Evolutionary conservation across 2,888 invertebrate species (phyloP).

Genomic region (Nomada fucata): DNA sequence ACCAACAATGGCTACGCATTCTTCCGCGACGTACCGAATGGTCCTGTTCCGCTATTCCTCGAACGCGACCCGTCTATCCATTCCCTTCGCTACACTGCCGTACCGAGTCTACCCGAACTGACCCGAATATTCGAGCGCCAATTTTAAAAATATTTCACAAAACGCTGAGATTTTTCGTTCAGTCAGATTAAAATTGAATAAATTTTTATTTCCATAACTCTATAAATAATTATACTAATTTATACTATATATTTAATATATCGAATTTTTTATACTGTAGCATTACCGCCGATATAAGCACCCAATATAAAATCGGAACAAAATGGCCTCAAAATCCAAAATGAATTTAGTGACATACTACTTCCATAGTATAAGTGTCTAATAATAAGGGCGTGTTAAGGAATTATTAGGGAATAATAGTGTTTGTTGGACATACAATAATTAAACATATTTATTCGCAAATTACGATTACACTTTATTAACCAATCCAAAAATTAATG

Average conservation of each 20-base stretch:
- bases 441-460: slow-evolving; percentile 50
- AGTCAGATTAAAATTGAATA: too few relatives aligned
- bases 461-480: slow-evolving; percentile 55
- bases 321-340: too few relatives aligned
- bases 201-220: too few relatives aligned
- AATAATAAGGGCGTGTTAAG: too few relatives aligned
- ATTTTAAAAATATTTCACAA: slow-evolving; percentile 48
- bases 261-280: too few relatives aligned
- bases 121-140: slow-evolving; percentile 61
- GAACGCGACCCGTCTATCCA: slow-evolving; percentile 50
- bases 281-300: too few relatives aligned
- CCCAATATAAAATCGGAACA: too few relatives aligned
- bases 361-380: too few relatives aligned
- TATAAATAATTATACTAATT: too few relatives aligned
- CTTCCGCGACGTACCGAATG: slow-evolving; percentile 82
- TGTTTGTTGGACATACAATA: slow-evolving; percentile 13
- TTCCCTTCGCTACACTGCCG: slow-evolving; percentile 42
- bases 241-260: too few relatives aligned
- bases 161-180: not conserved
- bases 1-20: slow-evolving; percentile 85
- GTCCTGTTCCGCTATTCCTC: slow-evolving; percentile 80
- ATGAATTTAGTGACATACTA: too few relatives aligned
- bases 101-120: slow-evolving; percentile 32
- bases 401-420: too few relatives aligned
- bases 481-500: slow-evolving; percentile 73